These are phyloP conservation scores for Cryptophagus acutangulus DNA, from an alignment of 2,888 invertebrate species.

Conservation along the genomic window DNA sequence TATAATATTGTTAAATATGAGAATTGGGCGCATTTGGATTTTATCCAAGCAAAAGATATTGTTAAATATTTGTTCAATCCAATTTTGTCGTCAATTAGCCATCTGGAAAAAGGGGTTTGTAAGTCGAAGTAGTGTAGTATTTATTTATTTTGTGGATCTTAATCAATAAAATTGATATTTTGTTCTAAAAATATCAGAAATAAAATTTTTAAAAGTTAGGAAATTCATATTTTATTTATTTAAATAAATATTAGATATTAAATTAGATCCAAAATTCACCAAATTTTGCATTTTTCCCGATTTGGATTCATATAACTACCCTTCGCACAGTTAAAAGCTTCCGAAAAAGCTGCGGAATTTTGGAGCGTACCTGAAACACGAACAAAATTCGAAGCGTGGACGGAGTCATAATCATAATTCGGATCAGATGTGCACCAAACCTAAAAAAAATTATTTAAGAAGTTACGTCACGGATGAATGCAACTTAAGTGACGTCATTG, in stretches of 20 bases:
- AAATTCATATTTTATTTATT: too few relatives aligned
- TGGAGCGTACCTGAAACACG: constrained; percentile 65
- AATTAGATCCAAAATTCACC: too few relatives aligned
- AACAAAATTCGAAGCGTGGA: constrained; percentile 68
- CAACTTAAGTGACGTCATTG: too few relatives aligned
- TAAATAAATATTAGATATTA: too few relatives aligned
- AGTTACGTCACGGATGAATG: too few relatives aligned
- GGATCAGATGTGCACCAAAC: constrained; percentile 74
- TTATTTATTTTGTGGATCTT: too few relatives aligned
- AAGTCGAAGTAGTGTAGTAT: too few relatives aligned
- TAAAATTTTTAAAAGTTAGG: too few relatives aligned
- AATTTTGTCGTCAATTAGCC: constrained; percentile 5
- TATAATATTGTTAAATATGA: constrained; percentile 39
- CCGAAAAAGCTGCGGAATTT: constrained; percentile 69
- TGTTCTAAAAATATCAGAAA: too few relatives aligned
- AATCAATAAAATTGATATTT: too few relatives aligned
- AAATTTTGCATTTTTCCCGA: constrained; percentile 52
- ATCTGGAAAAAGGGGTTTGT: too few relatives aligned
- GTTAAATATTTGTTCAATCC: constrained; percentile 39
- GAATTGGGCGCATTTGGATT: constrained; percentile 52
- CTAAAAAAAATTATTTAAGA: constrained; percentile 45
- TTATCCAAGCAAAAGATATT: constrained; percentile 46
- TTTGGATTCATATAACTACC: constrained; percentile 55
- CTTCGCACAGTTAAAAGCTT: constrained; percentile 55
- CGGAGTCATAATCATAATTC: constrained; percentile 60